These are phyloP conservation scores for Drosophila ohnishii DNA, from an alignment of 1,140 invertebrate genomes.

Conservation along the genomic window DNA sequence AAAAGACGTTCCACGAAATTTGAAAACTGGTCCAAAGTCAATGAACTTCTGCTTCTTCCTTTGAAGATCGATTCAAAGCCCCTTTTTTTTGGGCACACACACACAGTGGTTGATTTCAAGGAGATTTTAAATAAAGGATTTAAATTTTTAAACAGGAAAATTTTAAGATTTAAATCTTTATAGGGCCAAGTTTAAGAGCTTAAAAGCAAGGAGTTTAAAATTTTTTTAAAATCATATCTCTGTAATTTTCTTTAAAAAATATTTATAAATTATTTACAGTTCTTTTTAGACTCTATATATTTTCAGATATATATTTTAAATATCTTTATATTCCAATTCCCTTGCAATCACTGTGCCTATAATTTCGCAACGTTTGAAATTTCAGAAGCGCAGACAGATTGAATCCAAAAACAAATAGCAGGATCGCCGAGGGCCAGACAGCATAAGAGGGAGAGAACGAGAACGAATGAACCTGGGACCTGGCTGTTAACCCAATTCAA, in stretches of 20 bases:
- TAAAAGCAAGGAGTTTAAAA: too few species aligned
- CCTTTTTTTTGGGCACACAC: conserved; percentile 11
- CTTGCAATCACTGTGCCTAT: conserved; percentile 10
- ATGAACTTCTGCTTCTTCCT: conserved; percentile 61
- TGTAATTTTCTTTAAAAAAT: neutral
- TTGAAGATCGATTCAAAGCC: conserved; percentile 19
- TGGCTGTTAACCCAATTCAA: conserved; percentile 82
- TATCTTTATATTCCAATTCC: neutral
- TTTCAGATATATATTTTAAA: conserved; percentile 1
- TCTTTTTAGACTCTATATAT: neutral
- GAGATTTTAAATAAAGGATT: neutral
- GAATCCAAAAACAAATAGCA: conserved; percentile 56
- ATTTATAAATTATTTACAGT: neutral
- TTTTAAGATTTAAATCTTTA: neutral
- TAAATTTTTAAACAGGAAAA: neutral
- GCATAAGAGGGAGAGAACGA: conserved; percentile 12
- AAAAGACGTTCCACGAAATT: conserved; percentile 49
- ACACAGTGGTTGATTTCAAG: conserved; percentile 26
- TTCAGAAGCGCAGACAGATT: conserved; percentile 75
- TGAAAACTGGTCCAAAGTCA: conserved; percentile 65
- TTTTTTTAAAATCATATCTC: too few species aligned
- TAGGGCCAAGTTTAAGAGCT: too few species aligned
- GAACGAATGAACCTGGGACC: conserved; percentile 59
- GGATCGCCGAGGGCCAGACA: conserved; percentile 51
- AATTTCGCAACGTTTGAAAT: conserved; percentile 69